Base-by-base conservation (phyloP, 2,888 invertebrate genomes). In the Danaus chrysippus region DNA sequence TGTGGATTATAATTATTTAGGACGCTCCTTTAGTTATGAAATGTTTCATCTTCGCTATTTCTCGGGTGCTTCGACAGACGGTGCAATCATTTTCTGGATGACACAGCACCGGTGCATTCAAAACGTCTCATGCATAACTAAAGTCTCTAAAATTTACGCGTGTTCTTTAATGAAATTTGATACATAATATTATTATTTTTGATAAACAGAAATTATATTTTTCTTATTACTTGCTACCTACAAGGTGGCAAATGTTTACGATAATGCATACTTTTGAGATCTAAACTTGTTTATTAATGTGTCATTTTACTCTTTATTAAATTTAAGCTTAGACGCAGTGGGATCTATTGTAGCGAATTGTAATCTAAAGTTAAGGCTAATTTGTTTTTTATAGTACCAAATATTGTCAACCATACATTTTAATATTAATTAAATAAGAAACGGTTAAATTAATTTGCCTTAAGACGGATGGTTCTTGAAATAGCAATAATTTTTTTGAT, bases 161-260 rank as follows among this genome's bases (percentile, higher is more conserved):
- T 77, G 71, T 75, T 81, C 78, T 81, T 76, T 59, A 76, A 78
- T 76, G 73, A 76, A 79, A 75, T 74, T 78, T 79, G 75, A 74
- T 74, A 82, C 76, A 79, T 75, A 17, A 49, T 54, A 62, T 57
- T 84, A 79, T 89, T 90, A 90, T 90, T 90, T 90, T 90, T 90
- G 90, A 90, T 90, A 90, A 84, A 84, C 84, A 80, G 80, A 82
- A 84, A 76, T 76, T 83, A 84, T 86, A 87, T 86, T 88, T 87
- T 87, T 84, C 85, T 81, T 87, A 86, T 81, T 72, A 75, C 76
- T 80, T 79, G 84, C 83, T 77, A 76, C 83, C 84, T 88, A 71
- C 76, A 82, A 85, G 88, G 86, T 78, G 82, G 81, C 81, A 78
- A 76, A 74, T 68, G 74, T 83, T 79, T 83, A 76, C 71, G 69